A percentile compares a stretch with the other conserved stretches of the same genome.
Evolutionary conservation across 2,888 invertebrate species (phyloP).

Genomic region (Dicyrtomina minuta): DNA sequence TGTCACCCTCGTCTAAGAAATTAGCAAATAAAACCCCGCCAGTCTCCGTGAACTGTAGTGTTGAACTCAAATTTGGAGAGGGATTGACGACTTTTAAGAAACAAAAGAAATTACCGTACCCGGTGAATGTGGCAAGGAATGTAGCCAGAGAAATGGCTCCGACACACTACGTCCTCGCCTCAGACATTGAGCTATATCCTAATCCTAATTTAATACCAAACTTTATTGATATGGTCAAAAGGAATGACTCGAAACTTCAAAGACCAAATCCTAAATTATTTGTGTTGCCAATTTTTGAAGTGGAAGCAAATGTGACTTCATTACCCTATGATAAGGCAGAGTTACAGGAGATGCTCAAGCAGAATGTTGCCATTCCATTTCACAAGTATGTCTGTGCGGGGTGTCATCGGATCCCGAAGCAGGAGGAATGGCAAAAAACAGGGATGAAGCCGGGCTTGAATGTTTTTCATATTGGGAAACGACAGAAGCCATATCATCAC

Average conservation of each 20-base stretch:
- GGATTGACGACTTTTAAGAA: slow-evolving; percentile 67
- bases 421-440: too few species aligned
- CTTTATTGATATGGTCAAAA: slow-evolving; percentile 81
- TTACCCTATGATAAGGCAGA: slow-evolving; percentile 74
- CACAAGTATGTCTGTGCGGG: slow-evolving; percentile 86
- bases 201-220: slow-evolving; percentile 76
- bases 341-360: slow-evolving; percentile 67
- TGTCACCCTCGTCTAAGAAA: too few species aligned
- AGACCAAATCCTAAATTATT: slow-evolving; percentile 69
- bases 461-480: slow-evolving; percentile 83
- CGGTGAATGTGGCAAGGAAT: slow-evolving; percentile 86
- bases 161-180: slow-evolving; percentile 81
- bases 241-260: slow-evolving; percentile 58
- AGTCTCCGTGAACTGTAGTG: slow-evolving; percentile 43
- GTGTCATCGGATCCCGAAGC: slow-evolving; percentile 84
- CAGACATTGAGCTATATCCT: slow-evolving; percentile 89
- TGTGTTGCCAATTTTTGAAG: slow-evolving; percentile 86
- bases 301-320: slow-evolving; percentile 63
- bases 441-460: slow-evolving; percentile 59
- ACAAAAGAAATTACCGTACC: slow-evolving; percentile 78
- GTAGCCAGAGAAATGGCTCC: slow-evolving; percentile 79
- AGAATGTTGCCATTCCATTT: slow-evolving; percentile 82
- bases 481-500: slow-evolving; percentile 75
- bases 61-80: slow-evolving; percentile 65
- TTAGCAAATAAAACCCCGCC: slow-evolving; percentile 15